phyloP scores from a whole-genome alignment of 2,888 invertebrate genomes.

The Thelaira solivaga region DNA sequence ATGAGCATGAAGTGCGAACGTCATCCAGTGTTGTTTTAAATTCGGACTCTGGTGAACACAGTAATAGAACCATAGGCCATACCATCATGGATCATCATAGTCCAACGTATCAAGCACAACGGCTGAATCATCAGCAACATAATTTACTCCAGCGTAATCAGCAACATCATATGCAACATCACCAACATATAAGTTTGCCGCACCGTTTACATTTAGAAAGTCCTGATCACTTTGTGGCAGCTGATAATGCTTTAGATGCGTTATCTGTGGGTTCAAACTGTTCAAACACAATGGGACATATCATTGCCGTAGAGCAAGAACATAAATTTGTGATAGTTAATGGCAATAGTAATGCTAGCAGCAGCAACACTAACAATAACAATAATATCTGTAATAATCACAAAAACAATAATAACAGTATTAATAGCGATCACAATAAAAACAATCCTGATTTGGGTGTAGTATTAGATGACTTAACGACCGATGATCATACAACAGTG shows the following conservation, averaged over 20 bases:
- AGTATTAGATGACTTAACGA: slow-evolving; percentile 37
- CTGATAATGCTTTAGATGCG: slow-evolving; percentile 70
- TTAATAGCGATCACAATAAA: slow-evolving; percentile 31
- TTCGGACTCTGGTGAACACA: slow-evolving; percentile 61
- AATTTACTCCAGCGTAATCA: slow-evolving; percentile 61
- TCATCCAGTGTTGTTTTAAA: slow-evolving; percentile 16
- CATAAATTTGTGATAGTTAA: slow-evolving; percentile 69
- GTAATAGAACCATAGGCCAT: slow-evolving; percentile 74
- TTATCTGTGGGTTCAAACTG: slow-evolving; percentile 67
- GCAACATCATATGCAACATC: slow-evolving; percentile 63
- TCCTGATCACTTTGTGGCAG: slow-evolving; percentile 69
- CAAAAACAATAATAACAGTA: slow-evolving; percentile 35
- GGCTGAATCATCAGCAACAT: slow-evolving; percentile 55
- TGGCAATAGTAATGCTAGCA: slow-evolving; percentile 51
- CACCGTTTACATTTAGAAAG: slow-evolving; percentile 64
- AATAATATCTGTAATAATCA: slow-evolving; percentile 26
- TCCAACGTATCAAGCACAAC: slow-evolving; percentile 66
- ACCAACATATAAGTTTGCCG: slow-evolving; percentile 64
- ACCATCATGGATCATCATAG: slow-evolving; percentile 71
- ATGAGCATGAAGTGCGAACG: slow-evolving; percentile 49
- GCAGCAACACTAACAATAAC: slow-evolving; percentile 35
- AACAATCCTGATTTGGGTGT: slow-evolving; percentile 23
- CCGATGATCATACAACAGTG: slow-evolving; percentile 33
- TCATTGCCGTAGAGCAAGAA: slow-evolving; percentile 71
- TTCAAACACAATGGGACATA: slow-evolving; percentile 63